Base-by-base conservation (phyloP, 2,113 vertebrate species). In the Hassar affinis region DNA sequence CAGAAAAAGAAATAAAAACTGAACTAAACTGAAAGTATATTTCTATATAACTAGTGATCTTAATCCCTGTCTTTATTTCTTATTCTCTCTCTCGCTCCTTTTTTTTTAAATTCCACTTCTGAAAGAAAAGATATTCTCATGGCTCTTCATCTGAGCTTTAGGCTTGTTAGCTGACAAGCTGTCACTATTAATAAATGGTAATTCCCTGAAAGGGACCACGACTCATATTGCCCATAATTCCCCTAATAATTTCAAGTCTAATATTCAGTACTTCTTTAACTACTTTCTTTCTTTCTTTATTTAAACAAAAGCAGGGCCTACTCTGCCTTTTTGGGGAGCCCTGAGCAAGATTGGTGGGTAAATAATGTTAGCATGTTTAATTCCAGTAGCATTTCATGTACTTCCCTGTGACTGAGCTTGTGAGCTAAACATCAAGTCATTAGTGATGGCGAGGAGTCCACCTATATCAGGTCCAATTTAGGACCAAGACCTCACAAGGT, bases 141-240 rank as follows among this genome's bases (percentile, higher is more conserved):
- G 69, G 76, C 85, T 82, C 81, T 38, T 86, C 75, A 83, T 78
- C 57, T 82, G 56, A 61, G 85, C 90, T 90, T 94, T 91, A 89
- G 91, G 94, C 90, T 91, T 91, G 76, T 90, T 86, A 90, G 89
- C 90, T 94, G 94, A 94, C 93, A 93, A 92, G 92, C 92, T 93
- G 94, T 94, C 93, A 94, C 91, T 93, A 92, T 92, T 94, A 94
- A 94, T 94, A 94, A 92, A 92, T 94, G 93, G 92, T 93, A 93
- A 94, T 92, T 94, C 92, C 93, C 93, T 76, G 84, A 86, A 86
- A 90, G 94, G 92, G 92, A 94, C 89, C 83, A 77, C 88, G 90
- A 92, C 91, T 92, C 92, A 84, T 52, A 92, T 90, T 94, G 87
- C 89, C 90, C 91, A 91, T 93, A 94, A 94, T 94, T 92, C 91